A percentile compares a stretch with the other conserved stretches of the same genome.
Conservation (phyloP, 2,797 vertebrate genomes). For the Notoglanidium macrostoma region DNA sequence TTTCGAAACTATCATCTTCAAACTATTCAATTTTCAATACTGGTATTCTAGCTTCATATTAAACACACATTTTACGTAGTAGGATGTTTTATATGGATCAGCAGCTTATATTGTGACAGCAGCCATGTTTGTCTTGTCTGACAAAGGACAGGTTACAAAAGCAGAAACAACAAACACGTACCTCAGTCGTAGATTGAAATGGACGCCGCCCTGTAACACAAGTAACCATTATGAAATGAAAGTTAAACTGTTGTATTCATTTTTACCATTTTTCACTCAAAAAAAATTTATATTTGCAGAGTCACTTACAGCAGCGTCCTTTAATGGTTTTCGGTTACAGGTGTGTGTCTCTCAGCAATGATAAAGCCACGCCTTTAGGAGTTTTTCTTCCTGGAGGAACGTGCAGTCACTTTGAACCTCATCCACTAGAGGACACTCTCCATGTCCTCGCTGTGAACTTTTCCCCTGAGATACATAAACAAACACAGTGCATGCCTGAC, state of each 20-base stretch:
- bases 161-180: conserved; percentile 58
- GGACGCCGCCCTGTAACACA: conserved; percentile 82
- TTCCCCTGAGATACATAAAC: background rate
- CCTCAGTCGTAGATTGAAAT: conserved; percentile 74
- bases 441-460: background rate
- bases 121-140: conserved; percentile 14
- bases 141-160: conserved; percentile 61
- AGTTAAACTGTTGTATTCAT: background rate
- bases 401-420: background rate
- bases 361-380: conserved; percentile 66
- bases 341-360: conserved; percentile 64
- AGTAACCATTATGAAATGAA: conserved; percentile 46
- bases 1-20: conserved; percentile 55
- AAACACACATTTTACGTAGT: background rate
- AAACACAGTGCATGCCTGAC: background rate
- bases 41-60: background rate
- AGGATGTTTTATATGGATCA: background rate
- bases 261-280: background rate
- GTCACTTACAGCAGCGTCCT: conserved; percentile 84
- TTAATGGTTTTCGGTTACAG: conserved; percentile 74
- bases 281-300: conserved; percentile 18
- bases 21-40: background rate
- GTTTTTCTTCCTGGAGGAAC: conserved; percentile 55
- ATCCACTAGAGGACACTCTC: conserved; percentile 45
- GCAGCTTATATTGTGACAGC: conserved; percentile 5